Evolutionary conservation across 2,113 vertebrate species (phyloP).

Genomic region (Smithornis capensis): DNA sequence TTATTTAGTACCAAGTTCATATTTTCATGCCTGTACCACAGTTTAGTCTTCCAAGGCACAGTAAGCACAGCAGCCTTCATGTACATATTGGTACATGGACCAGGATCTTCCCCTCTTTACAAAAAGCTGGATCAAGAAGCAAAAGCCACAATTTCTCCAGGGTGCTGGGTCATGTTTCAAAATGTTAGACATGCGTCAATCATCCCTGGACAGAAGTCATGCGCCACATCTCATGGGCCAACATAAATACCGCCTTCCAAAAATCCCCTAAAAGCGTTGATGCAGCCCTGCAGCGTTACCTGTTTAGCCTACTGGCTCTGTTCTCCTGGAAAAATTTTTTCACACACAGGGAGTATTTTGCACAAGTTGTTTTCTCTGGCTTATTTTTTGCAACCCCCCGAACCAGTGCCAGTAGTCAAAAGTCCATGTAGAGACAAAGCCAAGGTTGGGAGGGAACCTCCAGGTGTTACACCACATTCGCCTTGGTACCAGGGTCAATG

Average conservation of each 20-base stretch:
- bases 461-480: not conserved
- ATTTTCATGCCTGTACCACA: not conserved
- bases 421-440: not conserved
- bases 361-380: not conserved
- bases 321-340: not conserved
- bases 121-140: not conserved
- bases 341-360: not conserved
- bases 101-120: not conserved
- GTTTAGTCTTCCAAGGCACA: not conserved
- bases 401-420: not conserved
- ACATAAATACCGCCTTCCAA: not conserved
- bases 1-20: not conserved
- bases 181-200: not conserved
- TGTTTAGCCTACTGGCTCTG: not conserved
- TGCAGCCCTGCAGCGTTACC: not conserved
- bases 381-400: not conserved
- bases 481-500: not conserved
- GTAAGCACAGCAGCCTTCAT: not conserved
- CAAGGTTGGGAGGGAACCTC: not conserved
- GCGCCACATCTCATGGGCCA: not conserved
- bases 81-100: not conserved
- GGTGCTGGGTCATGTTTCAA: not conserved
- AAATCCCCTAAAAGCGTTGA: not conserved
- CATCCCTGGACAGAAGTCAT: not conserved
- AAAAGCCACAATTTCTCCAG: not conserved